Evolutionary conservation across 2,113 vertebrate species (phyloP), one percentile per base, ranked within the genome.

Genomic region (Salvelinus fontinalis): DNA sequence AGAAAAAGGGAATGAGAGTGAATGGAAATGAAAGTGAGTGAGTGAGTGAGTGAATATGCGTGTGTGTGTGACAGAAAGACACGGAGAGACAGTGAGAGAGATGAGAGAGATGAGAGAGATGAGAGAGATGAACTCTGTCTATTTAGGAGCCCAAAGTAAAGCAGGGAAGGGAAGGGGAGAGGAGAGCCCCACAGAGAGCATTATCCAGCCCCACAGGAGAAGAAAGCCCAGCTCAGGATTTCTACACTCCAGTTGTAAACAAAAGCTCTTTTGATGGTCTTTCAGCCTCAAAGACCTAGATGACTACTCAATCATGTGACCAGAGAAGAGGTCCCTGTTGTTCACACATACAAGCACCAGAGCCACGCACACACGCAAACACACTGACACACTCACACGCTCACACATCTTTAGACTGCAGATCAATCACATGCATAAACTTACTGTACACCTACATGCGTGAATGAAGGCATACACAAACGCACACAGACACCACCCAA

Each of bases 201-300:
- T 83, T 85, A 78, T 77, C 67, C 73, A 68, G 60, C 26, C 64
- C 69, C 70, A 72, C 68, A 67, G 75, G 75, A 82, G 73, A 69
- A 83, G 65, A 0, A 8, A 79, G 67, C 81, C 73, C 71, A 73
- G 76, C 75, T 75, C n/a, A 3, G 83, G 1, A 9, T 82, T 88
- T 90, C 86, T 84, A 39, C 82, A 83, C 48, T 8, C 57, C 76
- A 80, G 68, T 57, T 5, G 29, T 79, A 89, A 88, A 94, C 90
- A 90, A 92, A 92, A 80, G 39, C 71, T 82, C 86, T 82, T 91
- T 89, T 89, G 86, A 92, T 87, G 77, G 84, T 78, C 3, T 0
- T 49, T 79, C 67, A 65, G 71, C 74, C 88, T 72, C 78, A 84
- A 70, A 84, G 67, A 82, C 68, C 68, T 76, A 73, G 74, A 75